Conservation (phyloP, 2,888 invertebrate genomes). For the Eupithecia exiguata region DNA sequence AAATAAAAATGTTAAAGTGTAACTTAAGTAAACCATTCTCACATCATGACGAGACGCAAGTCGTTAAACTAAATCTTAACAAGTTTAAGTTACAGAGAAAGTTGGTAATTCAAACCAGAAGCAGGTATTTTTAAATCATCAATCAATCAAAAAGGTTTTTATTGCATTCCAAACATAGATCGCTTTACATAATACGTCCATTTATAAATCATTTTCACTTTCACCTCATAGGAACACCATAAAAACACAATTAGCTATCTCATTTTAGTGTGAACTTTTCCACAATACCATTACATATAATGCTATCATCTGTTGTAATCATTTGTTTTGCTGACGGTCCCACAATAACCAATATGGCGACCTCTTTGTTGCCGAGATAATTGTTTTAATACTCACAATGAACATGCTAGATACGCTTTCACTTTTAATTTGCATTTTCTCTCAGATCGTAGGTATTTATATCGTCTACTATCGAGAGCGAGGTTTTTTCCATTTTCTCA, state of each 20-base stretch:
- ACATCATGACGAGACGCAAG: conserved; percentile 18
- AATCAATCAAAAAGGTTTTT: conserved; percentile 39
- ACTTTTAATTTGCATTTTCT: conserved; percentile 68
- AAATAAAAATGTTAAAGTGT: conserved; percentile 16
- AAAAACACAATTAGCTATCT: conserved; percentile 41
- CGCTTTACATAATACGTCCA: conserved; percentile 41
- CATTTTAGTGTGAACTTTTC: conserved; percentile 50
- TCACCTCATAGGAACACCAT: conserved; percentile 35
- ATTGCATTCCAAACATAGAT: conserved; percentile 37
- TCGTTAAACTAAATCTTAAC: conserved; percentile 29
- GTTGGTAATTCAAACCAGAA: conserved; percentile 32
- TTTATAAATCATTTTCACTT: conserved; percentile 46
- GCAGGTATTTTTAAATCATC: conserved; percentile 27
- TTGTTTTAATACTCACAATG: conserved; percentile 64
- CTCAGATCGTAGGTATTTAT: conserved; percentile 13
- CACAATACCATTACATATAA: conserved; percentile 46
- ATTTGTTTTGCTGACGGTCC: conserved; percentile 57
- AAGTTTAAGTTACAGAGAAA: conserved; percentile 31
- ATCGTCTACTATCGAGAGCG: not conserved
- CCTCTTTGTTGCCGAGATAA: conserved; percentile 53
- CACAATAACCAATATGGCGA: conserved; percentile 47
- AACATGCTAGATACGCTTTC: conserved; percentile 66
- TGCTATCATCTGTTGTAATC: conserved; percentile 24
- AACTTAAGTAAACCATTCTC: conserved; percentile 21
- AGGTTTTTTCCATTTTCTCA: not conserved